Conservation (phyloP, 2,113 vertebrate species). For the Crotophaga sulcirostris region DNA sequence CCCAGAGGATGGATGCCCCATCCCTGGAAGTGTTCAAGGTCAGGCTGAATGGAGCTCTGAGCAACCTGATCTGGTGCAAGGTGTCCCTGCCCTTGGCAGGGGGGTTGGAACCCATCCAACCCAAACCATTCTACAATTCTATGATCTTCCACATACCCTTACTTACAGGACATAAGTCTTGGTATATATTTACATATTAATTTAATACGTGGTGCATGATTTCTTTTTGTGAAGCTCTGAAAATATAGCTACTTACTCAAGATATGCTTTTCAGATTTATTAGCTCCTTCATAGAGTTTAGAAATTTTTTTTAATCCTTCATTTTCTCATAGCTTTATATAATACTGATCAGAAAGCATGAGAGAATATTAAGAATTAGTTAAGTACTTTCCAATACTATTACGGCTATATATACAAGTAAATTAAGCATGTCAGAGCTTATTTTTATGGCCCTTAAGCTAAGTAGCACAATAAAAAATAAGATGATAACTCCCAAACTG, state of each 20-base stretch:
- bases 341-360: background rate
- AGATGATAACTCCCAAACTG: background rate
- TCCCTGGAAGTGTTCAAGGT: no score
- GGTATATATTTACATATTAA: background rate
- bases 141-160: background rate
- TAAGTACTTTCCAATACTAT: background rate
- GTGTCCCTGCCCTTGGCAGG: no score
- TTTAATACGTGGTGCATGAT: background rate
- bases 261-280: background rate
- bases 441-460: background rate
- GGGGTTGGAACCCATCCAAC: no score
- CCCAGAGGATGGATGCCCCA: no score
- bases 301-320: background rate
- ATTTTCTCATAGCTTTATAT: background rate
- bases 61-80: no score
- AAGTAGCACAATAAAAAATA: background rate
- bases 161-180: background rate
- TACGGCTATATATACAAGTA: background rate
- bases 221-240: background rate
- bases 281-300: background rate
- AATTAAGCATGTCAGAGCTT: background rate
- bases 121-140: no score
- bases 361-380: constrained; percentile 1
- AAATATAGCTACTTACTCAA: background rate
- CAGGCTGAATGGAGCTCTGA: no score